Base-by-base conservation (phyloP, 53 echinoderm and acorn worm genomes). In the Holothuria leucospilota region DNA sequence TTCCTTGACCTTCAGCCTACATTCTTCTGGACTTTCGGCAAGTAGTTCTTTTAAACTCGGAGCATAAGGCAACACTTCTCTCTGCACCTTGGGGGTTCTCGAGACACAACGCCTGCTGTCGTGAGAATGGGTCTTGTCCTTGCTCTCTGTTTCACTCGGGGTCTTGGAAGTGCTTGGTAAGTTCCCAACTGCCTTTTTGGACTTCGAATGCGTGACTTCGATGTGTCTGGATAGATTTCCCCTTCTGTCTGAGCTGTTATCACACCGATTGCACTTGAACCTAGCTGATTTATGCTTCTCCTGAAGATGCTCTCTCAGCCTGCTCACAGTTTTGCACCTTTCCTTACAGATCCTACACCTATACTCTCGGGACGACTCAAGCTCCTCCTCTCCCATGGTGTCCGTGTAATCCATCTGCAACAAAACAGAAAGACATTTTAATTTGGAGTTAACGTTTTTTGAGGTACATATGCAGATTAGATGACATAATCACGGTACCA, bases 311-410 rank as follows among this genome's bases (percentile, higher is more conserved):
- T 52, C 9, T 52, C 9, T 52, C 12, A 52, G 52, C 40, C 40
- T 40, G 40, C 40, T 53, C 38, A 79, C 10, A 5, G 59, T 59
- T 12, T 58, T 15, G 15, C 29, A 79, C 4, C 46, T 82, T 30
- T 24, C 23, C 9, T 58, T 58, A 18, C 79, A 79, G 0, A 72
- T 26, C 0, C 79, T 51, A 6, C 79, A 79, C 11, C 79, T 12
- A 14, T 79, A 79, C 26, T 79, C 79, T 29, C 28, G 59, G 4
- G 79, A 59, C 58, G 26, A 25, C 79, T 79, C 59, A 29, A 79
- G 16, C 29, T 79, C 79, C 20, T 16, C 29, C 12, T 58, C 79
- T 14, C 26, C 27, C 21, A 59, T 26, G 12, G 25, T 18, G 51
- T 79, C 79, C 10, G 79, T 60, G 29, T 29, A 79, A 8, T 79